A percentile compares a stretch with the other conserved stretches of the same genome.
Evolutionary conservation across 2,888 invertebrate genomes (phyloP).

Genomic region (Brachylomia viminalis): DNA sequence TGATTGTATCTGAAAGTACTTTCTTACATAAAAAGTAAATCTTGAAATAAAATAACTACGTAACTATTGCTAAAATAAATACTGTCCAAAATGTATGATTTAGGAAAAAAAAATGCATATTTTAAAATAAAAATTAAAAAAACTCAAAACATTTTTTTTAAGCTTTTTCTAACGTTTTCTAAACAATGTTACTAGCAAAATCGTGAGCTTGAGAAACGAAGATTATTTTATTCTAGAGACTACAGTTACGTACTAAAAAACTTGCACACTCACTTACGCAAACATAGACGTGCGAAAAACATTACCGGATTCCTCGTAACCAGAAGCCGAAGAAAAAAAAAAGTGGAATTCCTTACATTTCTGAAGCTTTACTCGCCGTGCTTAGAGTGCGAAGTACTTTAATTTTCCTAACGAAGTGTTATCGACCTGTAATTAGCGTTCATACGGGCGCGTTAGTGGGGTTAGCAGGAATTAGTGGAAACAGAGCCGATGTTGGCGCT

Average conservation of each 20-base stretch:
- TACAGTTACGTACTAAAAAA: slow-evolving; percentile 18
- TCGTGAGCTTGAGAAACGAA: neutral
- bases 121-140: no score
- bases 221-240: neutral
- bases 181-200: no score
- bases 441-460: slow-evolving; percentile 57
- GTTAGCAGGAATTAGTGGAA: slow-evolving; percentile 56
- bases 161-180: no score
- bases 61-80: no score
- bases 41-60: no score
- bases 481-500: slow-evolving; percentile 15
- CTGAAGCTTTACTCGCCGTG: slow-evolving; percentile 35
- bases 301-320: slow-evolving; percentile 43
- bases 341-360: slow-evolving; percentile 39
- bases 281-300: slow-evolving; percentile 47
- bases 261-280: slow-evolving; percentile 11
- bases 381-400: slow-evolving; percentile 60
- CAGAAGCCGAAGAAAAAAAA: neutral
- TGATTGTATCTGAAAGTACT: neutral
- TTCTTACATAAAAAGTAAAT: no score
- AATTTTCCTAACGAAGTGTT: slow-evolving; percentile 66
- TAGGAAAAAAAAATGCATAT: no score
- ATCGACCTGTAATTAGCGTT: slow-evolving; percentile 63
- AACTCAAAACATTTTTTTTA: no score
- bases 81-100: no score